phyloP scores from a whole-genome alignment of 2,888 invertebrate genomes.

The Iphiclides podalirius region DNA sequence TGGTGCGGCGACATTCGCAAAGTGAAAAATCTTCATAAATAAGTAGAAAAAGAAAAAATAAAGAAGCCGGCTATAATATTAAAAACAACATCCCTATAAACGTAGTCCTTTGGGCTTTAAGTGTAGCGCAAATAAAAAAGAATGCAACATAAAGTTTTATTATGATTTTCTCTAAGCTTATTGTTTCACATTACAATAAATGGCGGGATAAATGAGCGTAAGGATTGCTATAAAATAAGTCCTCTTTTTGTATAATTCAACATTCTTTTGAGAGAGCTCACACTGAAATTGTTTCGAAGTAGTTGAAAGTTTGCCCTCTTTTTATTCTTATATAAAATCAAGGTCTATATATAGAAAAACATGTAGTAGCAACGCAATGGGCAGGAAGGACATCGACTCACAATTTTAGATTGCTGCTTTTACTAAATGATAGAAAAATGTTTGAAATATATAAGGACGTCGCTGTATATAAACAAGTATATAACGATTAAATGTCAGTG shows the following conservation, averaged over 20 bases:
- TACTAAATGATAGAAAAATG: too few relatives aligned
- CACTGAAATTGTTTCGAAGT: not conserved
- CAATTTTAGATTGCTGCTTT: too few relatives aligned
- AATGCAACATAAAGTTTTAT: conserved; percentile 24
- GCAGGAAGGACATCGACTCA: too few relatives aligned
- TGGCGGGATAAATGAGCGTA: conserved; percentile 18
- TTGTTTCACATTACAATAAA: conserved; percentile 23
- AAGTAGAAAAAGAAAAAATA: too few relatives aligned
- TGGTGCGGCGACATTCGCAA: too few relatives aligned
- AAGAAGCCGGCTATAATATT: conserved; percentile 13
- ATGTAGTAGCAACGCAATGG: too few relatives aligned
- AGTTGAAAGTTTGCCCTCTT: not conserved
- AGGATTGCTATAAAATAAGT: conserved; percentile 5
- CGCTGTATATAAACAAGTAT: too few relatives aligned
- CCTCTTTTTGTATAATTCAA: conserved; percentile 8
- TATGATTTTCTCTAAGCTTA: conserved; percentile 23
- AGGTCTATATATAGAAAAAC: too few relatives aligned
- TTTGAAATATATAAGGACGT: too few relatives aligned
- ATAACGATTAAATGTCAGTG: too few relatives aligned
- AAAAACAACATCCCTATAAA: conserved; percentile 21
- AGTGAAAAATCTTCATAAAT: too few relatives aligned
- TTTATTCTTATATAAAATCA: too few relatives aligned
- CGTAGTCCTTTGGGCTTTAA: conserved; percentile 19
- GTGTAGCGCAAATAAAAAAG: conserved; percentile 21
- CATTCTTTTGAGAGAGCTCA: not conserved